Conservation (phyloP, 2,113 vertebrate species). For the Carlito syrichta region DNA sequence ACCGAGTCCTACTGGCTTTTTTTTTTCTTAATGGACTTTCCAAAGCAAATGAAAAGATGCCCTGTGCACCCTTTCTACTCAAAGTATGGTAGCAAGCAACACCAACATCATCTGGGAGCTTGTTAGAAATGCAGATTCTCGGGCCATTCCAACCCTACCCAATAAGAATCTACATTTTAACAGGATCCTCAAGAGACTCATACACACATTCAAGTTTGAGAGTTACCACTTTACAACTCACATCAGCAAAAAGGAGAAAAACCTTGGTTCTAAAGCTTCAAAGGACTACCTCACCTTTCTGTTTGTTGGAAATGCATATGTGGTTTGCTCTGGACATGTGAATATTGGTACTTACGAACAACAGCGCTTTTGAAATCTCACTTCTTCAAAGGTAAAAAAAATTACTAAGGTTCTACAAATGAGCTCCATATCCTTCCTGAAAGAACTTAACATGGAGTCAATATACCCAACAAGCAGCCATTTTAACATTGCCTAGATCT, state of each 20-base stretch:
- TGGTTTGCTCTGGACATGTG: neutral
- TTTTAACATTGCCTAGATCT: too few relatives aligned
- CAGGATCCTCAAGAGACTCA: neutral
- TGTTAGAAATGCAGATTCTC: neutral
- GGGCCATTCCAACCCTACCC: neutral
- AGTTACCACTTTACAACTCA: neutral
- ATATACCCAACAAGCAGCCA: too few relatives aligned
- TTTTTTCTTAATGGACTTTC: neutral
- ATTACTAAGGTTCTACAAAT: neutral
- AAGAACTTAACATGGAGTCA: too few relatives aligned
- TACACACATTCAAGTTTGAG: neutral
- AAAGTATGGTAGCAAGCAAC: neutral
- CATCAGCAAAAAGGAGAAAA: neutral
- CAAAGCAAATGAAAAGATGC: neutral
- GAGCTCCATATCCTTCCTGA: neutral
- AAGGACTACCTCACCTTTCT: neutral
- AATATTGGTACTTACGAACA: neutral
- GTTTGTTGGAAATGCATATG: neutral
- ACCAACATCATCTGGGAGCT: neutral
- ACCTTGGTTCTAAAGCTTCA: neutral
- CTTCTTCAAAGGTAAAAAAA: neutral
- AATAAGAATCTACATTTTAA: neutral
- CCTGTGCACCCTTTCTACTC: neutral
- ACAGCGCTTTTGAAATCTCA: neutral
- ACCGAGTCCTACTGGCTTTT: too few relatives aligned